Conservation (phyloP, 1,140 invertebrate genomes). For the Calliphora vicina region DNA sequence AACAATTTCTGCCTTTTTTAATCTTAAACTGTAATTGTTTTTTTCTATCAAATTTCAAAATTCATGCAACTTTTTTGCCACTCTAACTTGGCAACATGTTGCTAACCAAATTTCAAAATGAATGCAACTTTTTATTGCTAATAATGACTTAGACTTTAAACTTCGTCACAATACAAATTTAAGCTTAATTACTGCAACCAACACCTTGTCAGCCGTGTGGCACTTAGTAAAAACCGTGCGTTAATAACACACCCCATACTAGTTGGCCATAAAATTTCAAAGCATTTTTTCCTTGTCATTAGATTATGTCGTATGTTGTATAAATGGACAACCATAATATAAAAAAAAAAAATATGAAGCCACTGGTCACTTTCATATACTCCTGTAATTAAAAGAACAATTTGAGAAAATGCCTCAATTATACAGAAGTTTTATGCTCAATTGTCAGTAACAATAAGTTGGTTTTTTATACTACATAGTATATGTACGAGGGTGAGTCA, state of each 20-base stretch:
- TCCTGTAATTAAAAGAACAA: constrained; percentile 4
- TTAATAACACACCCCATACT: background rate
- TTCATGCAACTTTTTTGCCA: too few species aligned
- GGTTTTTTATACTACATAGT: too few species aligned
- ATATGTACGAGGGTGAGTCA: too few species aligned
- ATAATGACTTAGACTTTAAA: too few species aligned
- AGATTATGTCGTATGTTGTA: background rate
- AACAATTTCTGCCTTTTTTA: too few species aligned
- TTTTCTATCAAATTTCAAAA: too few species aligned
- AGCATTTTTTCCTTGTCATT: background rate
- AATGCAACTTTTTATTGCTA: too few species aligned
- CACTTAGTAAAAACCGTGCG: background rate
- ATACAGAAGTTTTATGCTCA: background rate
- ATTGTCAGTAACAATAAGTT: background rate
- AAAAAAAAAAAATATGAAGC: background rate
- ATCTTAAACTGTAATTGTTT: too few species aligned
- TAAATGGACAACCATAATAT: background rate
- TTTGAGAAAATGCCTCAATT: constrained; percentile 11
- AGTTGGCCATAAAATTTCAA: background rate
- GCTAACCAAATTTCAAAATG: too few species aligned
- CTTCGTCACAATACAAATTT: background rate
- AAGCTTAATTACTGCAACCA: background rate
- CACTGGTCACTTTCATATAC: background rate
- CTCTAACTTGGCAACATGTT: too few species aligned
- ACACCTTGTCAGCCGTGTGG: background rate